phyloP scores from a whole-genome alignment of 2,113 vertebrate species.

The Eudyptes chrysolophus region DNA sequence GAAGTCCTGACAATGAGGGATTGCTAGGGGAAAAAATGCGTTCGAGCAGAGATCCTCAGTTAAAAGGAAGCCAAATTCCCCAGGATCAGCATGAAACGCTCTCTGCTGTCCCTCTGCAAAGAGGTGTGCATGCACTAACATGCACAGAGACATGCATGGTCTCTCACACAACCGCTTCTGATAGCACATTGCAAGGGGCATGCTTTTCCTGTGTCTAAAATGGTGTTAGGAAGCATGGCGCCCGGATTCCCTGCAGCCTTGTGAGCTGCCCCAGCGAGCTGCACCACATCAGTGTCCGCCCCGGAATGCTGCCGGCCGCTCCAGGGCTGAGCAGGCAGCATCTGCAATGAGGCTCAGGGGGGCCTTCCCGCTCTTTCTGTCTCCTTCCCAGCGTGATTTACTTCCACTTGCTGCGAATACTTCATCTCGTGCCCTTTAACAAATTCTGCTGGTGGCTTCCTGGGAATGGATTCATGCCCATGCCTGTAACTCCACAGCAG shows the following conservation, averaged over 20 bases:
- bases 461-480: slow-evolving; percentile 2
- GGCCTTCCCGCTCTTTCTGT: not conserved
- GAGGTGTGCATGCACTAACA: not conserved
- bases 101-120: accelerated
- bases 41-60: not conserved
- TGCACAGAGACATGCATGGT: accelerated
- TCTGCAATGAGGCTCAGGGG: not conserved
- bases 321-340: not conserved
- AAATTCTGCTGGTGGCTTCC: slow-evolving; percentile 1
- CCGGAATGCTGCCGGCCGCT: not conserved
- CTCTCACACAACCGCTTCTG: not conserved
- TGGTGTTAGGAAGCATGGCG: not conserved
- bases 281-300: not conserved
- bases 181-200: not conserved
- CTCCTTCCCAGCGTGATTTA: not conserved
- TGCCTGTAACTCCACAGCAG: not conserved
- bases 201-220: slow-evolving; percentile 22
- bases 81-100: not conserved
- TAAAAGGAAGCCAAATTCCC: not conserved
- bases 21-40: not conserved
- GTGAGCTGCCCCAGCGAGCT: not conserved
- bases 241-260: not conserved
- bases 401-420: slow-evolving; percentile 2
- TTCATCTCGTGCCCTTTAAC: slow-evolving; percentile 35
- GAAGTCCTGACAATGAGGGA: slow-evolving; percentile 21